Percentiles rank a stretch among this genome's conserved stretches.
These are phyloP conservation scores for Lophius americanus DNA, from an alignment of 2,797 vertebrate species.

Conservation along the genomic window DNA sequence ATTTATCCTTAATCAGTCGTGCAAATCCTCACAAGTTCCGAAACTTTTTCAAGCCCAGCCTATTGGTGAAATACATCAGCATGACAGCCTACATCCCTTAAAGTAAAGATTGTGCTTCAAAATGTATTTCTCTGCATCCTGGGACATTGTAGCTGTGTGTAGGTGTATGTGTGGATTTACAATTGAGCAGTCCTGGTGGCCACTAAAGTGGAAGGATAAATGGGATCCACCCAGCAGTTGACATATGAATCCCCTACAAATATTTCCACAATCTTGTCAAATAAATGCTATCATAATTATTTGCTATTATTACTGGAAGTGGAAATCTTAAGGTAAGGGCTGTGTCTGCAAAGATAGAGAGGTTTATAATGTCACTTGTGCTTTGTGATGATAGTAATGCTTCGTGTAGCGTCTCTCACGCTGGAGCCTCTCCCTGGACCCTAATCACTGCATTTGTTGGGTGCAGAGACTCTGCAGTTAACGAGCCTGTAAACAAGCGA, in stretches of 20 bases:
- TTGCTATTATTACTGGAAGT: constrained; percentile 32
- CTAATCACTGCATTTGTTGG: constrained; percentile 67
- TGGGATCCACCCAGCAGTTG: constrained; percentile 16
- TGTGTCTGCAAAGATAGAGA: constrained; percentile 48
- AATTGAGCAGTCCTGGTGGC: constrained; percentile 15
- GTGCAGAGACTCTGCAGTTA: constrained; percentile 58
- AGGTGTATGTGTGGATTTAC: constrained; percentile 3
- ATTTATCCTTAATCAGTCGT: too few species aligned
- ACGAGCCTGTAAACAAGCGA: constrained; percentile 73
- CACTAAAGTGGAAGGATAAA: constrained; percentile 10
- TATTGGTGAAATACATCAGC: constrained; percentile 22
- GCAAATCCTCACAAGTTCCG: too few species aligned
- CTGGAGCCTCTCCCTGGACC: constrained; percentile 41
- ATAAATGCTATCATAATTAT: constrained; percentile 63
- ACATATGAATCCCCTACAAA: constrained; percentile 18
- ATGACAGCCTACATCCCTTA: constrained; percentile 15
- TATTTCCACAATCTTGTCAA: constrained; percentile 34
- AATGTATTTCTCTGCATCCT: constrained; percentile 28
- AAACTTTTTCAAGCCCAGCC: neutral
- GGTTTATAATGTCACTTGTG: constrained; percentile 52
- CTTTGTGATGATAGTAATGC: constrained; percentile 50
- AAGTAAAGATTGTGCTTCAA: constrained; percentile 1
- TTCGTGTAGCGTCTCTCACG: constrained; percentile 30
- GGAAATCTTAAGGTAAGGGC: constrained; percentile 34
- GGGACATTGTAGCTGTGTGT: constrained; percentile 9